Base-by-base conservation (phyloP, 2,888 invertebrate genomes). In the Lithosia quadra region DNA sequence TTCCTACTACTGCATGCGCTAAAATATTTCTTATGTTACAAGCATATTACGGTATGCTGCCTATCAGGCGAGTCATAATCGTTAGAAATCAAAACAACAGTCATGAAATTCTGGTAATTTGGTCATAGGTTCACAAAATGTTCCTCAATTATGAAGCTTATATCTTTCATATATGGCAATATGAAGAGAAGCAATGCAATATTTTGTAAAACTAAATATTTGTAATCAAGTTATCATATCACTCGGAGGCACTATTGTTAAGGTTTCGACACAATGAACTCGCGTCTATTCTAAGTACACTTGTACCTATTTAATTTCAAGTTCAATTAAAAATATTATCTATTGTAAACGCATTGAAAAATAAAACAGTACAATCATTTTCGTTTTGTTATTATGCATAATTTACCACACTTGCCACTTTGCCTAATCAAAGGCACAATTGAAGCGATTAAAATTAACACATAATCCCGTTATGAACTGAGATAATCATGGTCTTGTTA, bases 321-420 rank as follows among this genome's bases (percentile, higher is more conserved):
- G 82, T 88, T 88, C 82, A 84, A 89, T 86, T 87, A 87, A 82
- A 83, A 88, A 88, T 91, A 88, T 86, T 86, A 86, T 83, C 83
- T 85, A 90, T 90, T 91, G 91, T 91, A 90, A 81, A 90, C 86
- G 86, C 88, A 91, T 90, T 91, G 82, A 84, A 82, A 88, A 91
- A 89, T 90, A 90, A 91, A 90, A 86, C 86, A 86, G 87, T 91
- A 90, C 89, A 89, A 90, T 81, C 73, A 83, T 80, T 70, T 68
- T 59, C 67, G 68, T 78, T 73, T 73, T 85, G 72, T 84, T 81
- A 76, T 73, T 83, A 22, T 18, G 24, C 13, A n/a, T 1, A 18
- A 10, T 62, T 18, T 7, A 13, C 13, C 22, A 13, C 18, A 49
- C 21, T 36, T 39, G 1, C 21, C 5, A 34, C n/a, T 9, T 18